Percentiles rank a stretch among this genome's conserved stretches.
Conservation (phyloP, 30 jellyfish, hydroid and myxozoan species). For the Sanderia malayensis region DNA sequence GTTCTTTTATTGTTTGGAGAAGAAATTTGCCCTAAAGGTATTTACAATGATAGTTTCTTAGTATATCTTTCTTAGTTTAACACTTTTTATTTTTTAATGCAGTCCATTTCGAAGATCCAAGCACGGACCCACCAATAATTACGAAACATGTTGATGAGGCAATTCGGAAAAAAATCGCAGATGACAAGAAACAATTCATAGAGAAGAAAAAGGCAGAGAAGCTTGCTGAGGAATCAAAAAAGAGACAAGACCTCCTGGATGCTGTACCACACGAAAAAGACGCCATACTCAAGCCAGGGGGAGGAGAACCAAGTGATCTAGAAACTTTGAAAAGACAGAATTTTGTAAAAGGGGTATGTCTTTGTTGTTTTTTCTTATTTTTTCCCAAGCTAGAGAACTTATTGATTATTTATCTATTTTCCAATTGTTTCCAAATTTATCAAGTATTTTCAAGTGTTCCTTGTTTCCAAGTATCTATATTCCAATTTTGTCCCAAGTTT, state of each 20-base stretch:
- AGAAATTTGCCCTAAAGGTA: too few species aligned
- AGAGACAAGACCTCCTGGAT: conserved; percentile 70
- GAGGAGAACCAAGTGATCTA: conserved; percentile 96
- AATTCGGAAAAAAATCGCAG: conserved; percentile 61
- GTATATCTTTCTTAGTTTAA: too few species aligned
- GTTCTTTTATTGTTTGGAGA: too few species aligned
- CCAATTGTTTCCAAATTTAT: too few species aligned
- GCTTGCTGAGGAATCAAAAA: conserved; percentile 60
- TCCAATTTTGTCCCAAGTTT: too few species aligned
- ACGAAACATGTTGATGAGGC: conserved; percentile 37
- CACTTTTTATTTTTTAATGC: background rate
- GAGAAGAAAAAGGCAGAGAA: conserved; percentile 73
- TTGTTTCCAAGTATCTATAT: too few species aligned
- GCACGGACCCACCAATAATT: conserved; percentile 46
- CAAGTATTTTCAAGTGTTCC: too few species aligned
- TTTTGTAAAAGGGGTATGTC: conserved; percentile 68
- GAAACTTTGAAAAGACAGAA: conserved; percentile 71
- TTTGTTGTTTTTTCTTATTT: background rate
- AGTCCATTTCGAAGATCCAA: conserved; percentile 55
- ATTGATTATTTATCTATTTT: too few species aligned
- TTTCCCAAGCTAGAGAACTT: too few species aligned
- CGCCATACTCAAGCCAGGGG: conserved; percentile 68
- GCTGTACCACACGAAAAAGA: conserved; percentile 69
- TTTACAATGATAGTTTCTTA: too few species aligned
- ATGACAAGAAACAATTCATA: conserved; percentile 72